These are phyloP conservation scores for Hymenochirus boettgeri DNA, from an alignment of 2,113 vertebrate species.

Conservation along the genomic window DNA sequence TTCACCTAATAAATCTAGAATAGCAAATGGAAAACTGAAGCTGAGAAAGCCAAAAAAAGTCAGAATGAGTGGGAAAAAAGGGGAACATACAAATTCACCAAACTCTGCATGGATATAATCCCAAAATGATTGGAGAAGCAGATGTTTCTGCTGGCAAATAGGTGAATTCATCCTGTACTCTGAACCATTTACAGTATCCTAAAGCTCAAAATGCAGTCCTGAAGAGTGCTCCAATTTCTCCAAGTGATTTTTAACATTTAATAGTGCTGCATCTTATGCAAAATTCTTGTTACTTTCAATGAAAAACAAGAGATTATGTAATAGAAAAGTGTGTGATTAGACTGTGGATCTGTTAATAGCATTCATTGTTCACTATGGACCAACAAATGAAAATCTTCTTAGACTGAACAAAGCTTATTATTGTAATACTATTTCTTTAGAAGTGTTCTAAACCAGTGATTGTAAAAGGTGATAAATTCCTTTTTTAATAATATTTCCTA, in stretches of 20 bases:
- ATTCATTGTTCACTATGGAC: neutral
- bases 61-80: constrained; percentile 59
- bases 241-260: neutral
- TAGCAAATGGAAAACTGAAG: constrained; percentile 55
- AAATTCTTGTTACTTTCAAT: too few relatives aligned
- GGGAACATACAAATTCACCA: constrained; percentile 54
- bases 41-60: constrained; percentile 65
- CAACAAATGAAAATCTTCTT: neutral
- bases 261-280: neutral
- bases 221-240: too few relatives aligned
- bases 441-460: too few relatives aligned
- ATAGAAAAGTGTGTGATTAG: constrained; percentile 5
- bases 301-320: constrained; percentile 23
- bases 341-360: neutral
- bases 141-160: constrained; percentile 3
- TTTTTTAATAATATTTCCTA: too few relatives aligned
- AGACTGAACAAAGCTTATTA: neutral
- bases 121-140: constrained; percentile 61
- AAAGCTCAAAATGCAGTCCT: neutral
- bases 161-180: constrained; percentile 23
- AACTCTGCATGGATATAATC: constrained; percentile 54
- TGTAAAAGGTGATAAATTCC: too few relatives aligned
- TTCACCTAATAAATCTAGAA: constrained; percentile 58
- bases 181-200: constrained; percentile 16
- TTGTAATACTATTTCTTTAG: neutral